These are phyloP conservation scores for Porites lutea DNA, from an alignment of 64 coral and sea anemone species.

Conservation along the genomic window DNA sequence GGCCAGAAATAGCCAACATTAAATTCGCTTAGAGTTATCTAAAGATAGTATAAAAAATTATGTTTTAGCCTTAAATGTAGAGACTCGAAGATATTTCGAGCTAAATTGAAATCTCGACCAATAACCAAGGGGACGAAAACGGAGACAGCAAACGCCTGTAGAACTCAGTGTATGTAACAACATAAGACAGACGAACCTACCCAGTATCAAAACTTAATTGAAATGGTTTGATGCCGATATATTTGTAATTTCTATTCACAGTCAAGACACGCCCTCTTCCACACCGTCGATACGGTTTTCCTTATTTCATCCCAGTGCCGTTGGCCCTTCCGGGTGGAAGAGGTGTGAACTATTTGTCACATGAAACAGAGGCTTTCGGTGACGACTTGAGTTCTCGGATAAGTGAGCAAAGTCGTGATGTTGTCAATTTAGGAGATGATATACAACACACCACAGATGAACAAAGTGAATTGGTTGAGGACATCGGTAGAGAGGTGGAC, in stretches of 20 bases:
- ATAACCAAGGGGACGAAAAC: no score
- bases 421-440: conserved; percentile 29
- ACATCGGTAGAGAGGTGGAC: conserved; percentile 53
- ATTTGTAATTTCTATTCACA: not conserved
- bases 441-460: conserved; percentile 29
- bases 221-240: not conserved
- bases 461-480: conserved; percentile 12
- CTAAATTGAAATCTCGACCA: no score
- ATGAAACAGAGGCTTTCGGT: conserved; percentile 54
- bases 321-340: conserved; percentile 48
- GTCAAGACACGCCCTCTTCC: not conserved
- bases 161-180: no score
- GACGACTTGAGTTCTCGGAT: conserved; percentile 62
- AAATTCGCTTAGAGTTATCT: no score
- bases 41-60: no score
- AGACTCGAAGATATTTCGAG: no score
- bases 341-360: conserved; percentile 53
- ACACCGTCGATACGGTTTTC: not conserved
- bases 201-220: no score
- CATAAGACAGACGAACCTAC: no score
- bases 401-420: not conserved
- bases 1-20: no score
- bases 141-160: no score
- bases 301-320: conserved; percentile 35
- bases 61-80: no score